Evolutionary conservation across 2,888 invertebrate genomes (phyloP).

Genomic region (Apodemia duryi): DNA sequence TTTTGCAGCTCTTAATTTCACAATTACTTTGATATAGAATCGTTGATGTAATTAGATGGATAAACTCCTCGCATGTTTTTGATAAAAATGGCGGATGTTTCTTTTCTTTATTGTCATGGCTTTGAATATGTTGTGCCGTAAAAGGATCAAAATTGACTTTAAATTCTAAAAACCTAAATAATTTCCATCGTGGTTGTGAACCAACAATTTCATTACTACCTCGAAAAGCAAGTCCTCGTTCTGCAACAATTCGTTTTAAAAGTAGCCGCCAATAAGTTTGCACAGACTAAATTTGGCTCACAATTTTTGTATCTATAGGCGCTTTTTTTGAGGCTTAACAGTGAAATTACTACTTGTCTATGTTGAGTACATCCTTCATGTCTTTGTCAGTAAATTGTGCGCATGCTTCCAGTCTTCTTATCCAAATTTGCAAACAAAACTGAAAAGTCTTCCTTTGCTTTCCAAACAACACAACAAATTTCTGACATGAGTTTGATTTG

Average conservation of each 20-base stretch:
- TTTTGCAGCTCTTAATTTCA: neutral
- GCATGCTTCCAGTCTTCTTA: conserved; percentile 10
- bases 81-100: neutral
- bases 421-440: neutral
- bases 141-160: neutral
- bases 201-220: conserved; percentile 11
- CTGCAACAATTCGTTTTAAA: conserved; percentile 5
- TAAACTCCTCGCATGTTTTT: neutral
- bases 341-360: neutral
- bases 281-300: conserved; percentile 8
- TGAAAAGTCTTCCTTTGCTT: too few species aligned
- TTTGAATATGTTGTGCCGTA: neutral
- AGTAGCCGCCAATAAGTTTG: neutral
- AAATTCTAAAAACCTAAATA: conserved; percentile 10
- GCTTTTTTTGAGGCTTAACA: neutral
- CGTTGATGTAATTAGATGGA: neutral
- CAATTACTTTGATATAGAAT: neutral
- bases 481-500: neutral
- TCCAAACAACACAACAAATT: neutral
- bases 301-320: conserved; percentile 8
- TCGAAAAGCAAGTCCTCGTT: neutral
- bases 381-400: conserved; percentile 1
- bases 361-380: neutral
- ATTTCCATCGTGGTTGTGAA: conserved; percentile 6
- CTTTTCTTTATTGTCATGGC: neutral